Evolutionary conservation across 2,113 vertebrate species (phyloP), one percentile per base, ranked within the genome.

Genomic region (Urocynchramus pylzowi): DNA sequence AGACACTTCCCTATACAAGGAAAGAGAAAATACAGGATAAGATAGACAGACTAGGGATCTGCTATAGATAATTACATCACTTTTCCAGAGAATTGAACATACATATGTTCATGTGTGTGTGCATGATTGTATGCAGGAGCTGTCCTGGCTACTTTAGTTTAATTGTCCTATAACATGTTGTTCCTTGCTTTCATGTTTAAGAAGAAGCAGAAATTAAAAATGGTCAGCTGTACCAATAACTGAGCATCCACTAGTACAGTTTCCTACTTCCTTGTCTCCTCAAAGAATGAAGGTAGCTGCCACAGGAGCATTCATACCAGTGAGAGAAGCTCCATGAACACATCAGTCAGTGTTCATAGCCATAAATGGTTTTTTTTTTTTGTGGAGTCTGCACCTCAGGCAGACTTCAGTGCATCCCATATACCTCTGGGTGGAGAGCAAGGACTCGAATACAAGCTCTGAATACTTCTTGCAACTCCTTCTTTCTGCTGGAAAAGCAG

Each of bases 141-240:
- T 31, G 7, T 50, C 0, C 0, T 61, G 28, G 11, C 6, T 78
- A 21, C 23, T 88, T 84, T 47, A 74, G 8, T 0, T 0, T 41
- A 80, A 68, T 26, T 42, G 16, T 79, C 22, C 41, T 63, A 84
- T 27, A 86, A 70, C 11, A 28, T 2, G 2, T 39, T 59, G 8
- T 60, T 71, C 26, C 67, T 53, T 77, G 24, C 2, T 69, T 76
- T 53, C 2, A 3, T 39, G 7, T 44, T 85, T 57, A 54, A 69
- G 68, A 83, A 68, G 27, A 37, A 82, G 30, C 1, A 80, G 73
- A 83, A 60, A 41, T 31, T 77, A 50, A 53, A 91, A 83, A 41
- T 47, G 0, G 0, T 49, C 27, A 10, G 2, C 37, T 80, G 31
- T 26, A 41, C 27, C 41, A 84, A n/a, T 69, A 60, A 22, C 44